phyloP scores from a whole-genome alignment of 2,113 vertebrate species.

The Pseudopipra pipra region DNA sequence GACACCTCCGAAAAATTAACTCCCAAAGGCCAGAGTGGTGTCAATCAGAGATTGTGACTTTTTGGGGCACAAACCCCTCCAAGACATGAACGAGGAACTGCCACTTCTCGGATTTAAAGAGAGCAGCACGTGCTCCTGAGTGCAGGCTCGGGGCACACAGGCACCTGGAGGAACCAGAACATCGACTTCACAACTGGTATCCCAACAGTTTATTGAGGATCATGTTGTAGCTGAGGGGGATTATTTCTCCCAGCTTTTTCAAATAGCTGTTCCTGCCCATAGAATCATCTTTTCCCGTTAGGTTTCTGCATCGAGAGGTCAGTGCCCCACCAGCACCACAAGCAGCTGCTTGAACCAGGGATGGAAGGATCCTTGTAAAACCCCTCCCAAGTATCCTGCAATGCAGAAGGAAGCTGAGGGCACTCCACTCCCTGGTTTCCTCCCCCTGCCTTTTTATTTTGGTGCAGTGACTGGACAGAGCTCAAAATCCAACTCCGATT shows the following conservation, averaged over 20 bases:
- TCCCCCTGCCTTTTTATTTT: neutral
- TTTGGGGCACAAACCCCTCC: neutral
- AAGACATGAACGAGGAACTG: neutral
- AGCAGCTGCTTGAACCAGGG: neutral
- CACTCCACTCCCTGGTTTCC: neutral
- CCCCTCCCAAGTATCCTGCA: neutral
- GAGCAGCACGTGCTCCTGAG: neutral
- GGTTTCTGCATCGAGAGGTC: neutral
- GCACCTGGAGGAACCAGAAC: neutral
- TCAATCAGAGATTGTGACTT: neutral
- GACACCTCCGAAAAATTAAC: neutral
- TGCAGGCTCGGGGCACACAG: fast-evolving
- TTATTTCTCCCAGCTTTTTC: neutral
- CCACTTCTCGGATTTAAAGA: fast-evolving
- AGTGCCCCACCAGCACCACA: neutral
- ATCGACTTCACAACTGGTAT: neutral
- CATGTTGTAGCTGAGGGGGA: neutral
- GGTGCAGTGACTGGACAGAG: neutral
- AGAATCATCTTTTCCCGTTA: neutral
- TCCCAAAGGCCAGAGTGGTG: neutral
- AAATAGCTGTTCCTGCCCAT: neutral
- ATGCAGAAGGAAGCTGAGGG: neutral
- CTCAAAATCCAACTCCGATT: neutral
- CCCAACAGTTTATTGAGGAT: neutral
- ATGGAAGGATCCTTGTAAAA: neutral